phyloP scores from a whole-genome alignment of 2,888 invertebrate species.

The Leucoptera coffeella region DNA sequence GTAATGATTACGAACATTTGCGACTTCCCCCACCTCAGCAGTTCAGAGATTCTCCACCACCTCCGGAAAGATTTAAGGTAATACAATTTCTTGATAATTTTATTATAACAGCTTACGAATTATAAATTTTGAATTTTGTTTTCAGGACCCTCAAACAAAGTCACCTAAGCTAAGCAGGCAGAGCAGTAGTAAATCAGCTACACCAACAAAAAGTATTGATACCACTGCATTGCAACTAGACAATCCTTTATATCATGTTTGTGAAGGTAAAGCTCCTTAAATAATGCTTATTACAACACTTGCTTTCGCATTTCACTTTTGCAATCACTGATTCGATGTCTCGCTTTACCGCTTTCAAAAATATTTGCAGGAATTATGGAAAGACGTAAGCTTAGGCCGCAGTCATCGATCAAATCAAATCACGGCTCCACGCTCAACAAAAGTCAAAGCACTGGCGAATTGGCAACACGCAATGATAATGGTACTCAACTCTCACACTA shows the following conservation, averaged over 20 bases:
- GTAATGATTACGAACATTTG: constrained; percentile 63
- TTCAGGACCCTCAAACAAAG: constrained; percentile 38
- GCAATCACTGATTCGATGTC: not conserved
- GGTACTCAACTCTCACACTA: no score
- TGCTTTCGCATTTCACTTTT: not conserved
- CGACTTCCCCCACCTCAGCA: constrained; percentile 75
- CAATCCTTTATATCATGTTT: constrained; percentile 75
- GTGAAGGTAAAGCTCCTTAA: constrained; percentile 67
- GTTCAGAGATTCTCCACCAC: constrained; percentile 74
- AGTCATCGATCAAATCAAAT: constrained; percentile 24
- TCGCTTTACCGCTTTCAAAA: not conserved
- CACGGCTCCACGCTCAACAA: constrained; percentile 29
- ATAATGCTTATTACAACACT: constrained; percentile 1
- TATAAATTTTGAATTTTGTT: constrained; percentile 5
- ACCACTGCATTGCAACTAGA: constrained; percentile 50
- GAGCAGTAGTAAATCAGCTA: constrained; percentile 34
- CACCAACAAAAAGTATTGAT: constrained; percentile 24
- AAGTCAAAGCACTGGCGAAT: constrained; percentile 51
- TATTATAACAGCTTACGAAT: constrained; percentile 1
- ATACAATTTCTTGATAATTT: constrained; percentile 4
- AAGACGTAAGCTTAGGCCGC: constrained; percentile 36
- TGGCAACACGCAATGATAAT: constrained; percentile 41
- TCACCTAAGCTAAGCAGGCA: constrained; percentile 36
- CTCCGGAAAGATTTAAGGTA: constrained; percentile 65
- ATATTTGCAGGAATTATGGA: constrained; percentile 32